Conservation (phyloP, 2,797 vertebrate species). For the Sus cebifrons region DNA sequence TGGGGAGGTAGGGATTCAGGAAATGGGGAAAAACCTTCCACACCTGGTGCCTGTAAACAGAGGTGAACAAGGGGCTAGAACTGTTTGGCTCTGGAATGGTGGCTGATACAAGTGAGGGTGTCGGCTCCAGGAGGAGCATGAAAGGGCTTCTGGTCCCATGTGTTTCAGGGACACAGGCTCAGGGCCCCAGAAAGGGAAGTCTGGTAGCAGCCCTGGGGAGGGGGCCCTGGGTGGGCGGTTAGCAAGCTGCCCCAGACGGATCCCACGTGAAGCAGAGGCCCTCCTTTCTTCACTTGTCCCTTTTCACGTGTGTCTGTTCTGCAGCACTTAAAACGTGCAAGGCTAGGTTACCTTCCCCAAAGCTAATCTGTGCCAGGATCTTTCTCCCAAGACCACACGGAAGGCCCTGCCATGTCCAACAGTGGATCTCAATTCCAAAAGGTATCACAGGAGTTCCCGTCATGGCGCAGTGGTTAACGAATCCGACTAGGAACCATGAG, state of each 20-base stretch:
- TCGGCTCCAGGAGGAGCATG: neutral
- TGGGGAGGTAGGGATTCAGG: neutral
- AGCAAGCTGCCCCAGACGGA: too few relatives aligned
- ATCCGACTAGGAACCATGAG: too few relatives aligned
- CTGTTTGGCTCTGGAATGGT: neutral
- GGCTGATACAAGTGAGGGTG: fast-evolving
- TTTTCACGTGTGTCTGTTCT: neutral
- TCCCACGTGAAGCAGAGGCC: neutral
- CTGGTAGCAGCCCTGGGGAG: neutral
- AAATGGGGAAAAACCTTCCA: neutral
- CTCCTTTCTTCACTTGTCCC: neutral
- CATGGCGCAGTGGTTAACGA: too few relatives aligned
- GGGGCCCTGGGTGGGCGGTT: neutral
- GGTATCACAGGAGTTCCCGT: too few relatives aligned
- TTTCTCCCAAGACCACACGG: neutral
- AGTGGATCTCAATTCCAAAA: neutral
- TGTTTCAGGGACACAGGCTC: neutral
- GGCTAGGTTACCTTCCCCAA: neutral
- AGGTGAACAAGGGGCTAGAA: neutral
- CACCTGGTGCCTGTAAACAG: neutral
- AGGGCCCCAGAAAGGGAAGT: neutral
- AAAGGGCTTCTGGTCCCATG: neutral
- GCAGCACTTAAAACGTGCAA: neutral
- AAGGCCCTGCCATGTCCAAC: neutral
- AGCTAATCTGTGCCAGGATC: neutral